A percentile compares a stretch with the other conserved stretches of the same genome.
Evolutionary conservation across 2,888 invertebrate genomes (phyloP).

Genomic region (Lochmaea crataegi): DNA sequence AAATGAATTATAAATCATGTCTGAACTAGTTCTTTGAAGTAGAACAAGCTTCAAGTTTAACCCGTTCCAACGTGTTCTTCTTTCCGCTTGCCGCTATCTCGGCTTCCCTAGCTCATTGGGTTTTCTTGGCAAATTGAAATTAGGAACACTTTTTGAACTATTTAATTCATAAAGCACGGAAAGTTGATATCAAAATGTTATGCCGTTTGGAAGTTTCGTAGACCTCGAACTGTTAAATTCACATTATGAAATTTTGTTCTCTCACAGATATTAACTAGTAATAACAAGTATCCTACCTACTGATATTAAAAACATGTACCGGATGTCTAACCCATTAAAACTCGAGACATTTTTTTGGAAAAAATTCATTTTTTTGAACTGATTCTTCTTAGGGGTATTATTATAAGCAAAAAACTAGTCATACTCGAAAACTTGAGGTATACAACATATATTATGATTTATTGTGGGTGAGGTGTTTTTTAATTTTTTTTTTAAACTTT

Average conservation of each 20-base stretch:
- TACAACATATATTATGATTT: too few relatives aligned
- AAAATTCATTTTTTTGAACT: too few relatives aligned
- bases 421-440: too few relatives aligned
- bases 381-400: too few relatives aligned
- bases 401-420: too few relatives aligned
- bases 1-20: constrained; percentile 47
- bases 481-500: too few relatives aligned
- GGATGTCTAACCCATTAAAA: too few relatives aligned
- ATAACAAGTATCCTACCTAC: too few relatives aligned
- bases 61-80: constrained; percentile 32
- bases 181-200: constrained; percentile 24
- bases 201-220: constrained; percentile 1
- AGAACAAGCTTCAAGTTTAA: constrained; percentile 43
- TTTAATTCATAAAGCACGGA: constrained; percentile 29
- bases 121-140: constrained; percentile 42
- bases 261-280: not conserved
- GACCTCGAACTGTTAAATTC: not conserved
- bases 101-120: constrained; percentile 32
- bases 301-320: too few relatives aligned
- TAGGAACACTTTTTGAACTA: constrained; percentile 39
- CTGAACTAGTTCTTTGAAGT: constrained; percentile 45
- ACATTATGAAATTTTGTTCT: not conserved
- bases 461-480: too few relatives aligned
- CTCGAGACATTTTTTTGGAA: too few relatives aligned
- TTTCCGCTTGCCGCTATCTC: constrained; percentile 1